phyloP scores from a whole-genome alignment of 1,140 invertebrate genomes.

The Coboldia fuscipes region DNA sequence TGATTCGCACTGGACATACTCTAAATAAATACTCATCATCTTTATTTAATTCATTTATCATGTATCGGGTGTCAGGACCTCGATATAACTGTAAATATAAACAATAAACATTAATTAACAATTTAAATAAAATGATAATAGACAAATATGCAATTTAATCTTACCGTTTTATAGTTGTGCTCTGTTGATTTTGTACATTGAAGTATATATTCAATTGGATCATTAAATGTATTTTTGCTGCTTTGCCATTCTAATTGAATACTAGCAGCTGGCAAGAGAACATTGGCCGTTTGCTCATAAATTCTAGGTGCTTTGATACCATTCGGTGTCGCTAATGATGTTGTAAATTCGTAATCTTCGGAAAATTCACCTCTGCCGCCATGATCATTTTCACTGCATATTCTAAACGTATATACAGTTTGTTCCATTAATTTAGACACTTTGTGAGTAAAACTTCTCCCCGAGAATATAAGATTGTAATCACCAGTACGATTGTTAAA shows the following conservation, averaged over 20 bases:
- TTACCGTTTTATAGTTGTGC: conserved; percentile 6
- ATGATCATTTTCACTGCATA: conserved; percentile 55
- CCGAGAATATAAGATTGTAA: conserved; percentile 57
- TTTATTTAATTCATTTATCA: conserved; percentile 39
- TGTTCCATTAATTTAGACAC: conserved; percentile 59
- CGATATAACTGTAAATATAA: conserved; percentile 37
- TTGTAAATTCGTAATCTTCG: conserved; percentile 38
- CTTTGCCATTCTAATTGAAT: conserved; percentile 31
- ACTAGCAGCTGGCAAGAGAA: conserved; percentile 11
- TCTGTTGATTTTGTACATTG: conserved; percentile 11
- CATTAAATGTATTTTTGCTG: conserved; percentile 18
- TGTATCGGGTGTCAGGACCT: conserved; percentile 38
- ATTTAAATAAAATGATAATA: background rate
- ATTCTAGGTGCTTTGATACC: conserved; percentile 44
- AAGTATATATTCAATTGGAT: conserved; percentile 17
- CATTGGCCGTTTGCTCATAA: conserved; percentile 17
- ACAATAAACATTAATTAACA: conserved; percentile 2
- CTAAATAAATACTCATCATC: conserved; percentile 48
- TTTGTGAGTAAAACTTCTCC: conserved; percentile 50
- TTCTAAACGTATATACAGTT: conserved; percentile 56
- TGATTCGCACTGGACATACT: conserved; percentile 45
- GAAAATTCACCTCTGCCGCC: conserved; percentile 63
- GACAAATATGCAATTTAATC: background rate
- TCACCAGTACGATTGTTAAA: conserved; percentile 36
- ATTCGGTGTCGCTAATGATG: conserved; percentile 54